Evolutionary conservation across 2,888 invertebrate species (phyloP).

Genomic region (Caenorhabditis uteleia): DNA sequence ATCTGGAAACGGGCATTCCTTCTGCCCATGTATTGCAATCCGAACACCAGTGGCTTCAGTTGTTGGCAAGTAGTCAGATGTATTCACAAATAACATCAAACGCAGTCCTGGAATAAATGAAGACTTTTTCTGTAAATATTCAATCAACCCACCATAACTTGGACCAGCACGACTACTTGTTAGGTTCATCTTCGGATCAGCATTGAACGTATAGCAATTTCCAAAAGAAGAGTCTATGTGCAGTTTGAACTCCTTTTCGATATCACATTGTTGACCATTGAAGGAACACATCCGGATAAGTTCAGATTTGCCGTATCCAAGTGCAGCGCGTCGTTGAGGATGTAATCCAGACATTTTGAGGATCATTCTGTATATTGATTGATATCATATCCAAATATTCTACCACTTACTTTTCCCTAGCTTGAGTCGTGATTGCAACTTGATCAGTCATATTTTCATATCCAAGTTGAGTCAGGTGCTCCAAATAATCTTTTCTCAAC

Average conservation of each 20-base stretch:
- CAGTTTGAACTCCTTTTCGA: slow-evolving; percentile 59
- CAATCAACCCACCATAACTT: slow-evolving; percentile 67
- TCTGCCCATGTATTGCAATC: slow-evolving; percentile 66
- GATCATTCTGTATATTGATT: slow-evolving; percentile 51
- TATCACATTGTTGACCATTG: slow-evolving; percentile 65
- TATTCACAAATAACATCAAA: slow-evolving; percentile 66
- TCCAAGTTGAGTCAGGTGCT: slow-evolving; percentile 61
- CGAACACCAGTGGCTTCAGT: slow-evolving; percentile 67
- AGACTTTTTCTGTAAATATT: no score
- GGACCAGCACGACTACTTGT: slow-evolving; percentile 64
- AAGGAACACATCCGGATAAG: slow-evolving; percentile 66
- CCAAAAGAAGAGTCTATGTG: slow-evolving; percentile 67
- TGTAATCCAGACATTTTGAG: slow-evolving; percentile 62
- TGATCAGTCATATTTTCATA: slow-evolving; percentile 68
- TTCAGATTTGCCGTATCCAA: slow-evolving; percentile 50
- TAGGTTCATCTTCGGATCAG: slow-evolving; percentile 41
- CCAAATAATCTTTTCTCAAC: slow-evolving; percentile 62
- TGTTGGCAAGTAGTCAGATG: slow-evolving; percentile 67
- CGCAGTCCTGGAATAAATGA: slow-evolving; percentile 55
- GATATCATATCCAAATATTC: neutral
- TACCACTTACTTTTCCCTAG: slow-evolving; percentile 60
- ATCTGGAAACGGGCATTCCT: slow-evolving; percentile 67
- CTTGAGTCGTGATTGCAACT: slow-evolving; percentile 68
- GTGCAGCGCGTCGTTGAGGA: slow-evolving; percentile 45
- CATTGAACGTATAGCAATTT: slow-evolving; percentile 68